Conservation (phyloP, 2,888 invertebrate genomes). For the Fragum sueziense region DNA sequence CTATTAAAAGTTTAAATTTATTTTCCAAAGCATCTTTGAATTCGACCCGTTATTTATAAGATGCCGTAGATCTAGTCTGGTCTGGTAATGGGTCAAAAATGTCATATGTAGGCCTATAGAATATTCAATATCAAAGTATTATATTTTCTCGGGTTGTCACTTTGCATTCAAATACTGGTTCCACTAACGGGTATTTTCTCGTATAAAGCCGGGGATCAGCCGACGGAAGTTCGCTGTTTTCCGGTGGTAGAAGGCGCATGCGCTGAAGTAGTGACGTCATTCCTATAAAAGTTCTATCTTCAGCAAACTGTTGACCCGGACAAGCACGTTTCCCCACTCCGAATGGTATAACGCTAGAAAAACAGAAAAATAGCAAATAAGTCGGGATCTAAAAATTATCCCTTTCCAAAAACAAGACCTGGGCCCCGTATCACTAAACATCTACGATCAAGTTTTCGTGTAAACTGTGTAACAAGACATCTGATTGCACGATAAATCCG, state of each 20-base stretch:
- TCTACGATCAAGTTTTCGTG: too few species aligned
- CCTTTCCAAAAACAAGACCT: too few species aligned
- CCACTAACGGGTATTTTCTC: slow-evolving; percentile 47
- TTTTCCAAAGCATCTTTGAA: too few species aligned
- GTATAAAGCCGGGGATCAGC: slow-evolving; percentile 58
- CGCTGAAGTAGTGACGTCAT: slow-evolving; percentile 56
- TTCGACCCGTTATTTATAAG: too few species aligned
- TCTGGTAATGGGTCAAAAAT: too few species aligned
- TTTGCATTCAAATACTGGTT: slow-evolving; percentile 53
- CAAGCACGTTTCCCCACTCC: slow-evolving; percentile 53
- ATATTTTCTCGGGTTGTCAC: slow-evolving; percentile 40
- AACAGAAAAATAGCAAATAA: neutral
- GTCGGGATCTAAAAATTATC: neutral
- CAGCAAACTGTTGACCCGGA: slow-evolving; percentile 58
- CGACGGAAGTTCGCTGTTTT: slow-evolving; percentile 49
- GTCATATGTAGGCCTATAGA: too few species aligned
- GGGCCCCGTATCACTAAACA: too few species aligned
- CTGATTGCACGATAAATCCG: too few species aligned
- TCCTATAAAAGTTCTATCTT: slow-evolving; percentile 46
- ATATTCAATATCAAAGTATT: too few species aligned
- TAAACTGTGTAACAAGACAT: too few species aligned
- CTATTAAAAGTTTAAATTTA: too few species aligned
- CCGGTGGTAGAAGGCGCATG: slow-evolving; percentile 51
- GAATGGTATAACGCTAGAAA: slow-evolving; percentile 58
- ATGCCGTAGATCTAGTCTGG: too few species aligned